phyloP scores from a whole-genome alignment of 2,888 invertebrate species.

The Alloplasta piceator region DNA sequence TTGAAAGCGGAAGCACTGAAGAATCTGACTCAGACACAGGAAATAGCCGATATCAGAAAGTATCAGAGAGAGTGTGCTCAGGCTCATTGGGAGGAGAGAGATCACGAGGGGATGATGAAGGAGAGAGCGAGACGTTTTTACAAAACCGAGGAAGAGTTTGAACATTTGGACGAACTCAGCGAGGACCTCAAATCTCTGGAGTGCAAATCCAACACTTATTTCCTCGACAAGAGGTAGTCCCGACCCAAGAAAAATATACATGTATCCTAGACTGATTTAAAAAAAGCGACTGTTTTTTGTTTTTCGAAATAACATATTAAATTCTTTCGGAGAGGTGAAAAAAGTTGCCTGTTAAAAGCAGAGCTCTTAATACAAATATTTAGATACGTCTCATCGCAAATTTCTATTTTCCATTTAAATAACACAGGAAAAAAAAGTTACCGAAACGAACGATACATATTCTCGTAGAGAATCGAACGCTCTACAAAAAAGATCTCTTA shows the following conservation, averaged over 20 bases:
- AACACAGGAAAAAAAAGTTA: too few species aligned
- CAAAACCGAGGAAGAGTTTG: conserved; percentile 84
- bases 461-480: too few species aligned
- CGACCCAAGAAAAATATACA: conserved; percentile 22
- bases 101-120: conserved; percentile 83
- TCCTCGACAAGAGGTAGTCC: conserved; percentile 87
- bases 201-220: conserved; percentile 85
- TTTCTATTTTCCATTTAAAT: too few species aligned
- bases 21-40: conserved; percentile 84
- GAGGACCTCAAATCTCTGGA: conserved; percentile 87
- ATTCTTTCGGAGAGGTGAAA: too few species aligned
- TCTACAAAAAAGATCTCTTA: too few species aligned
- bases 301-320: too few species aligned
- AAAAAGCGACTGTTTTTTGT: too few species aligned
- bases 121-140: conserved; percentile 75
- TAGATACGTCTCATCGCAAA: too few species aligned
- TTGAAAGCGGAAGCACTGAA: conserved; percentile 82
- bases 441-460: too few species aligned
- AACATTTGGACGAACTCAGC: conserved; percentile 86
- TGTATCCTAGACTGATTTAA: too few species aligned
- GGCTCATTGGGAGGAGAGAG: conserved; percentile 76
- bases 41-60: conserved; percentile 82
- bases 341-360: too few species aligned
- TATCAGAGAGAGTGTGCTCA: conserved; percentile 78
- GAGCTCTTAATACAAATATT: too few species aligned